Conservation (phyloP, 1,140 invertebrate genomes). For the Pachypeltis micranthus region DNA sequence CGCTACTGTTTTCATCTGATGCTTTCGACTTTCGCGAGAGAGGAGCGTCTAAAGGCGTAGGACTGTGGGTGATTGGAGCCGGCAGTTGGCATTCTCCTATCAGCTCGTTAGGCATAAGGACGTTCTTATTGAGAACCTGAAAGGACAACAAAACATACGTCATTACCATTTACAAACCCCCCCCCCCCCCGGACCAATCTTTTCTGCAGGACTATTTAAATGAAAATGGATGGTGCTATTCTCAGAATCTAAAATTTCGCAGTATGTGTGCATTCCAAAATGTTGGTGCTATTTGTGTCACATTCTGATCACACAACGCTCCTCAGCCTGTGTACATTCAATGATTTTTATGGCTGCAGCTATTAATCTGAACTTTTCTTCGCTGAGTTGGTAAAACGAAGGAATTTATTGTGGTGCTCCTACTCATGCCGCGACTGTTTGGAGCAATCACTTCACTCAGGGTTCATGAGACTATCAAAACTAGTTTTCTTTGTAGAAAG, state of each 20-base stretch:
- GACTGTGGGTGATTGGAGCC: conserved; percentile 25
- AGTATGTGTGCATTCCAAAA: background rate
- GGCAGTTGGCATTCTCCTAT: conserved; percentile 27
- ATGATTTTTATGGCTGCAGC: no score
- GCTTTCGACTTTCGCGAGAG: conserved; percentile 15
- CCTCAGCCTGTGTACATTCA: no score
- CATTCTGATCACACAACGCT: no score
- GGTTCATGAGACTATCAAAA: no score
- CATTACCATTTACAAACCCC: background rate
- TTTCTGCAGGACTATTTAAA: background rate
- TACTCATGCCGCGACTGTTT: no score
- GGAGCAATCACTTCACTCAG: no score
- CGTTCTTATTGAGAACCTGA: conserved; percentile 26
- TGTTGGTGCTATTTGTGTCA: no score
- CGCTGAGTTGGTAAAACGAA: no score
- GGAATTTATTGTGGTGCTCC: no score
- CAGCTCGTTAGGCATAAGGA: conserved; percentile 23
- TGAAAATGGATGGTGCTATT: background rate
- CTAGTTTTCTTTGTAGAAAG: no score
- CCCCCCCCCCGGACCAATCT: background rate
- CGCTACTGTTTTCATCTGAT: background rate
- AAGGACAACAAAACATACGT: background rate
- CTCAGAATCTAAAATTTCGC: background rate
- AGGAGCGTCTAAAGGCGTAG: conserved; percentile 19
- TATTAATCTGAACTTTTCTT: no score